Base-by-base conservation (phyloP, 2,797 vertebrate genomes). In the Sardinella longiceps region DNA sequence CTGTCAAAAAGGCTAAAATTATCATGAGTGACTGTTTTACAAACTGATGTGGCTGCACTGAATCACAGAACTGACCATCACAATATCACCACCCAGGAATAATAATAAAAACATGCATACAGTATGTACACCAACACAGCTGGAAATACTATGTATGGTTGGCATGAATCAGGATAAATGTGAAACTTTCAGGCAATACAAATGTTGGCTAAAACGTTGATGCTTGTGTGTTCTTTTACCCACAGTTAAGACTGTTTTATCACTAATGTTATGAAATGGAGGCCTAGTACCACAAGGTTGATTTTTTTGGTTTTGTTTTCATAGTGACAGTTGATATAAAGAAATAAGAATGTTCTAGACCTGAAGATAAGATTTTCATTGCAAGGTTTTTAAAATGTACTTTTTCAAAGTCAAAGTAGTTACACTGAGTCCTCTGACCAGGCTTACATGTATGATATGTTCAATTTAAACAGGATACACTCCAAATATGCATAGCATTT, bases 151-250 rank as follows among this genome's bases (percentile, higher is more conserved):
- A 37, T 74, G 80, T 66, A 80, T 84, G 56, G 70, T 80, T 30
- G 50, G 43, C 39, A 81, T 84, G 84, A 70, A 83, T 74, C 20
- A 74, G 86, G 74, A 84, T 70, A 39, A 88, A 87, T 88, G 87
- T 90, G 86, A 90, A 88, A 84, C 85, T 85, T 87, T 81, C 83
- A 86, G 87, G 86, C 81, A 87, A 88, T 88, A 87, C 87, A 88
- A 86, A 84, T 82, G 63, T 81, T 84, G 80, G 84, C 85, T 85
- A 85, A 85, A 87, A 87, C 18, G 58, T 37, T 43, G 12, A 77
- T 14, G 53, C 53, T 58, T 43, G 85, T 70, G 50, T 85, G 88
- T 51, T 85, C 30, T 18, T 43, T 70, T 23, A 51, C 53, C 53
- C 58, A 10, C 37, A 80, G 23, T 85, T 82, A 25, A 30, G 10